Base-by-base conservation (phyloP, 2,888 invertebrate species). In the Hecatera dysodea region DNA sequence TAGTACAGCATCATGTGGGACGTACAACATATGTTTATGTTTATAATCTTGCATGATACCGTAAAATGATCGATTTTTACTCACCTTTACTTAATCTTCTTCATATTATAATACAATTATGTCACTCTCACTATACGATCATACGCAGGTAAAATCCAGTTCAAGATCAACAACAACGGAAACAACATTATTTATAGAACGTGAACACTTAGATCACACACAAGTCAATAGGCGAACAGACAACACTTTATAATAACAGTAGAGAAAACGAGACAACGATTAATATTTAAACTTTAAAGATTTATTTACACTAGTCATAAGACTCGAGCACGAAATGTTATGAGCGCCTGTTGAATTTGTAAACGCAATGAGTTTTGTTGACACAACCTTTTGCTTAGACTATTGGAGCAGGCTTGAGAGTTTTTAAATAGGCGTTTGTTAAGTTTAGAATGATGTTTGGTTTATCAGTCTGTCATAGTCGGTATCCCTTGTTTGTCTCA, bases 291-390 rank as follows among this genome's bases (percentile, higher is more conserved):
- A 89, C 84, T 87, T 89, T 83, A 87, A 89, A 89, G 85, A 89
- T 86, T n/a, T 87, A 88, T 88, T 87, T 88, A 86, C 84, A 87
- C 85, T 79, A 81, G 60, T 78, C 80, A 57, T 80, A 78, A 73
- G 67, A 67, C 67, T 42, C 48, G 27, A 56, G 74, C 73, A 77
- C 67, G 53, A 69, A 83, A 85, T 69, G 39, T 70, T 81, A 62
- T 76, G 72, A 89, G 87, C 93, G 95, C 95, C 95, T 95, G 94
- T 93, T 94, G 91, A 91, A 89, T 92, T 90, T 88, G 77, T 89
- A 85, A 89, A 83, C 86, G 91, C 92, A 93, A 93, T 84, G 68
- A 82, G 70, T 83, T 72, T 62, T 79, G 60, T 64, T 44, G 68
- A 59, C 67, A 63, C 68, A 75, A 42, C 68, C 1, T 90, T 87